phyloP scores from a whole-genome alignment of 2,888 invertebrate species.

The Parthenolecanium corni region DNA sequence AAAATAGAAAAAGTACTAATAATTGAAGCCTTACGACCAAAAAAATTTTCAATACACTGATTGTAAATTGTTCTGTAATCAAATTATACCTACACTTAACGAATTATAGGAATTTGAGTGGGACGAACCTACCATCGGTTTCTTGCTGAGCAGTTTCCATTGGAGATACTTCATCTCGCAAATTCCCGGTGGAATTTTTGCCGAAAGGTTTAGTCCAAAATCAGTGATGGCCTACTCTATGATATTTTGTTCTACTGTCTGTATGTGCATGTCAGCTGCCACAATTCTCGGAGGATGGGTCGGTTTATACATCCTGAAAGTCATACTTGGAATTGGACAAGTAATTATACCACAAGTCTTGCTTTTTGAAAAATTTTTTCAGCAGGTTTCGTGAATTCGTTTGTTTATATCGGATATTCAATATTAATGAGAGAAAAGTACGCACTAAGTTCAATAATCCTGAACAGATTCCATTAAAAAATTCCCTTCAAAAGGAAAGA shows the following conservation, averaged over 20 bases:
- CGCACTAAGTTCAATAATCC: too few species aligned
- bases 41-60: too few species aligned
- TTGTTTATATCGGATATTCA: too few species aligned
- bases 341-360: constrained; percentile 6
- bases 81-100: too few species aligned
- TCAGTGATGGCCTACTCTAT: constrained; percentile 10
- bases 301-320: constrained; percentile 6
- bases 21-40: too few species aligned
- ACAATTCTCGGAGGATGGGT: constrained; percentile 9
- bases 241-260: constrained; percentile 3
- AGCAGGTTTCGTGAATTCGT: too few species aligned
- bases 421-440: too few species aligned
- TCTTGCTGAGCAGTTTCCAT: constrained; percentile 20
- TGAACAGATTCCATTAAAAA: too few species aligned
- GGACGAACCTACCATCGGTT: not conserved
- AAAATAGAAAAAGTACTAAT: too few species aligned
- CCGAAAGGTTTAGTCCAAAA: constrained; percentile 17
- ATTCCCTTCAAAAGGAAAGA: too few species aligned
- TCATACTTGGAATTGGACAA: constrained; percentile 12
- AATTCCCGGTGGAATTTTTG: constrained; percentile 17
- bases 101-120: constrained; percentile 9
- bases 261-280: not conserved
- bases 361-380: too few species aligned
- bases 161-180: constrained; percentile 17
- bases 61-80: too few species aligned